Evolutionary conservation across 2,888 invertebrate genomes (phyloP).

Genomic region (Thymelicus lineola): DNA sequence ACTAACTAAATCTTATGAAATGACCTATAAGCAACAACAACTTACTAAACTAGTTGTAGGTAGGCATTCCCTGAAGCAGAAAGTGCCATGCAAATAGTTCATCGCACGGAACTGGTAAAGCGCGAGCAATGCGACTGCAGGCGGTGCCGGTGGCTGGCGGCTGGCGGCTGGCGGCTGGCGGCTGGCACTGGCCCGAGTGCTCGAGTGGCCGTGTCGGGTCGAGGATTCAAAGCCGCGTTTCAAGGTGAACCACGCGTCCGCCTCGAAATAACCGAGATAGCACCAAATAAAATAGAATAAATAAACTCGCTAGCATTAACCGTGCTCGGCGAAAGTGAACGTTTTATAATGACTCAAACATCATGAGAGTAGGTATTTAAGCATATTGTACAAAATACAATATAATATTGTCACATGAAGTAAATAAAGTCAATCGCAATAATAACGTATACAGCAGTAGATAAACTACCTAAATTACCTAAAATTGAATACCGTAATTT

Average conservation of each 20-base stretch:
- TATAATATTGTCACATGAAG: too few species aligned
- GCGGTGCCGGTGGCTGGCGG: neutral
- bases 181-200: constrained; percentile 9
- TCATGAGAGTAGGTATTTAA: too few species aligned
- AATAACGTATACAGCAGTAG: too few species aligned
- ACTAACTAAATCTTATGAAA: too few species aligned
- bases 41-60: constrained; percentile 1
- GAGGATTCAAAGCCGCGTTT: constrained; percentile 56
- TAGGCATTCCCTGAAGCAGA: neutral
- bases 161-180: constrained; percentile 5
- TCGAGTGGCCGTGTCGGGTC: constrained; percentile 44
- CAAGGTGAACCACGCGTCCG: constrained; percentile 67
- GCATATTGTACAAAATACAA: too few species aligned
- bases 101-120: constrained; percentile 29
- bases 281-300: constrained; percentile 46
- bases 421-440: too few species aligned
- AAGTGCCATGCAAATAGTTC: constrained; percentile 31
- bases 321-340: constrained; percentile 33
- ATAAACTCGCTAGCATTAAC: constrained; percentile 43
- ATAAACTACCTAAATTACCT: too few species aligned
- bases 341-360: constrained; percentile 7
- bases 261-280: constrained; percentile 66
- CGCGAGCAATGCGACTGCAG: constrained; percentile 13
- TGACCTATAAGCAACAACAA: neutral
- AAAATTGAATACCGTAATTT: too few species aligned